A percentile compares a stretch with the other conserved stretches of the same genome.
phyloP scores from a whole-genome alignment of 2,797 vertebrate species.

The Ciconia nigra region DNA sequence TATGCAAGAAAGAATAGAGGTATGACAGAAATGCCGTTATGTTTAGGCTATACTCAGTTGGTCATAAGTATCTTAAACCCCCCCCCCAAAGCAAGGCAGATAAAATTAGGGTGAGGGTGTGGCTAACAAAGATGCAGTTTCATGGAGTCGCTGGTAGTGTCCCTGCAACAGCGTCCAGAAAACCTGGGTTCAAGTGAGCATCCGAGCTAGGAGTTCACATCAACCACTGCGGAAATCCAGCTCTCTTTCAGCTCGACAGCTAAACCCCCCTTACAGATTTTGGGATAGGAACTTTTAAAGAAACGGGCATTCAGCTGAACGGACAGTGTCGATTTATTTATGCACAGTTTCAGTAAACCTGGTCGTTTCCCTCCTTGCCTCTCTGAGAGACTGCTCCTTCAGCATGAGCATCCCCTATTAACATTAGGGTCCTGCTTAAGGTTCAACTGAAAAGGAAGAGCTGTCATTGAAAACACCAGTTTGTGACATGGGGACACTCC shows the following conservation, averaged over 20 bases:
- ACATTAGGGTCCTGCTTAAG: background rate
- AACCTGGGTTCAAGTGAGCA: background rate
- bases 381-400: background rate
- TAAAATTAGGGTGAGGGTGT: background rate
- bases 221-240: background rate
- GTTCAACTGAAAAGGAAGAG: background rate
- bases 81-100: accelerated
- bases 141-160: accelerated
- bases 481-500: background rate
- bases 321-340: background rate
- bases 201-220: accelerated
- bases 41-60: background rate
- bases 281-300: background rate
- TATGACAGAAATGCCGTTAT: background rate
- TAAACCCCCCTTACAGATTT: background rate
- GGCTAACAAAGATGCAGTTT: background rate
- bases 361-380: background rate
- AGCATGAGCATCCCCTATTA: background rate
- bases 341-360: background rate
- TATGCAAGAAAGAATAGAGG: background rate
- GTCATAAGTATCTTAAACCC: accelerated
- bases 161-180: background rate
- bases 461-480: background rate
- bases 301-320: background rate
- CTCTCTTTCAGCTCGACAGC: background rate